Evolutionary conservation across 2,113 vertebrate species (phyloP), one percentile per base, ranked within the genome.

Genomic region (Rana temporaria): DNA sequence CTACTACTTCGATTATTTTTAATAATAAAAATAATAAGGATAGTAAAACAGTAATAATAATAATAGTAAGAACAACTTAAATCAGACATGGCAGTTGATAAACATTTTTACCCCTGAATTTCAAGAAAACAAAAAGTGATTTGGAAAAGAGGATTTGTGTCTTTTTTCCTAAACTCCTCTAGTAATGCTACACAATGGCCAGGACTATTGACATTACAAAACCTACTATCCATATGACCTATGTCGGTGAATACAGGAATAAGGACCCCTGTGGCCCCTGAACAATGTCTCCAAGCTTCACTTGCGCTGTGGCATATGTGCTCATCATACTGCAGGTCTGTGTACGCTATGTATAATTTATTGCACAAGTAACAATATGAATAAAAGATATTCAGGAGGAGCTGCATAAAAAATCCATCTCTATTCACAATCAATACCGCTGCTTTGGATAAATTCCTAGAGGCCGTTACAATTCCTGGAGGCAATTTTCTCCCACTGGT

Each of bases 321-420:
- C 30, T 34, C 32, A 55, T 38, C n/a, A 79, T 57, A 34, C 24
- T 71, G 11, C 4, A 24, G 16, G 8, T 19, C 69, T 55, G 48
- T 68, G 77, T 38, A 79, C 77, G 69, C 67, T n/a, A 70, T 70
- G 56, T 80, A 70, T 80, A 70, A 80, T 80, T 80, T 69, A 80
- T 80, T 48, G 62, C 55, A 60, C 17, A 22, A 2, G 26, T 57
- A 26, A 48, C 30, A 57, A 38, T 32, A 42, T 48, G 38, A 67
- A 78, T 55, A 78, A 62, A 69, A 56, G 24, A 70, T 59, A 62
- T 80, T 71, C 67, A 60, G 53, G 20, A 48, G 9, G 12, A 48
- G 30, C 32, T 38, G 55, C 52, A 59, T 66, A 69, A 69, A 53
- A 30, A 57, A 64, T 53, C 59, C 74, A 77, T 79, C 52, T 38